Evolutionary conservation across 1,140 invertebrate genomes (phyloP), one percentile per base, ranked within the genome.

Genomic region (Bombyx mandarina): DNA sequence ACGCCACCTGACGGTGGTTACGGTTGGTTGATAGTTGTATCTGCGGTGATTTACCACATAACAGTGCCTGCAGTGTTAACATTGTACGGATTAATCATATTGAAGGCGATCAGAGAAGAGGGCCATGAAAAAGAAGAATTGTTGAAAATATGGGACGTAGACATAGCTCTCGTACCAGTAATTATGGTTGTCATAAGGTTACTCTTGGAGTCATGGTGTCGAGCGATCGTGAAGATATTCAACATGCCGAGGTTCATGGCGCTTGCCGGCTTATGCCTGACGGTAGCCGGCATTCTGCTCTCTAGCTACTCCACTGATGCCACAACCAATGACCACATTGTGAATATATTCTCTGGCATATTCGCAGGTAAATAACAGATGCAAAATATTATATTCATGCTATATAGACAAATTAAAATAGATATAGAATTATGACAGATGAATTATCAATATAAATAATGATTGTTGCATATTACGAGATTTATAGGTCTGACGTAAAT

Each of bases 1-100:
- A 90, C 86, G 9, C 83, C 91, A 50, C 89, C 91, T 7, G 90
- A 92, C 70, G 91, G 90, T 6, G 90, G 91, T 12, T 92, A 91
- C 65, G 91, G 91, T 3, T 93, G 91, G 91, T 63, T 92, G 52
- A 88, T 92, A 61, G 82, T 92, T n/a, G 60, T 89, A 42, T 89
- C 89, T 22, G 86, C 90, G 26, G 73, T 89, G 62, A 82, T 91
- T 54, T 90, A 92, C 65, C 89, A 92, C 73, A 83, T 90, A 60
- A 90, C 90, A 26, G 83, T 90, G 45, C 90, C 90, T 8, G 87
- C 88, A 57, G 66, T 91, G 18, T 56, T 89, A 46, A 80, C 84
- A 56, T 82, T 90, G 62, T 91, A 90, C 54, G 90, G 90, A 52
- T 62, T 91, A 26, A 75, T 90, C 7, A 79, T 91, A 43, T 75